A percentile compares a stretch with the other conserved stretches of the same genome.
phyloP scores from a whole-genome alignment of 2,888 invertebrate species.

The Kuschelorhynchus macadamiae region DNA sequence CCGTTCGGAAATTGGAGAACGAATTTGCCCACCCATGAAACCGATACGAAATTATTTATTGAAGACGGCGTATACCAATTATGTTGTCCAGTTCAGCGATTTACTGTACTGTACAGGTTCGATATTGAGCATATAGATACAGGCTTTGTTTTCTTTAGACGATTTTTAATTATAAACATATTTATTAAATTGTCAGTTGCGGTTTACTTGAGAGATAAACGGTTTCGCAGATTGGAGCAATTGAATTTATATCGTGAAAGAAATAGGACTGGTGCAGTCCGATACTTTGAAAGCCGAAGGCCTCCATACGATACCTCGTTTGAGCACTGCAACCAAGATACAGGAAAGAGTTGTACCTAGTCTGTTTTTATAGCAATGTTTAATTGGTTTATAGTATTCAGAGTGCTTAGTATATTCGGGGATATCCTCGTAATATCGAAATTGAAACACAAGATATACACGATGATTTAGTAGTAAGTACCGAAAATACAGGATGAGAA shows the following conservation, averaged over 20 bases:
- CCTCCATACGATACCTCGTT: not conserved
- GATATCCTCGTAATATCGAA: too few species aligned
- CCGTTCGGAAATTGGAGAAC: slow-evolving; percentile 64
- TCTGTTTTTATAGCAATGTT: too few species aligned
- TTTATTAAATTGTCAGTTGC: slow-evolving; percentile 44
- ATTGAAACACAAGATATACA: too few species aligned
- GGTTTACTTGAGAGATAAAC: slow-evolving; percentile 23
- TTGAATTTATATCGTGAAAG: too few species aligned
- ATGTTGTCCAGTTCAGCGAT: slow-evolving; percentile 40
- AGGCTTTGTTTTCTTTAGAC: slow-evolving; percentile 45
- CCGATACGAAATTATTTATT: slow-evolving; percentile 46
- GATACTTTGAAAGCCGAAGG: too few species aligned
- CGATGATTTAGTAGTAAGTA: too few species aligned
- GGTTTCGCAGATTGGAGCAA: slow-evolving; percentile 12
- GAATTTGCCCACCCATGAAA: slow-evolving; percentile 65
- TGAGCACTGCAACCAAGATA: not conserved
- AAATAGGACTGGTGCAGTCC: too few species aligned
- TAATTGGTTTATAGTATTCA: too few species aligned
- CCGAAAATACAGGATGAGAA: too few species aligned
- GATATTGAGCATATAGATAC: slow-evolving; percentile 25
- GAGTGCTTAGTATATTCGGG: too few species aligned
- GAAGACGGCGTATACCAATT: slow-evolving; percentile 36
- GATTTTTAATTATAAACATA: slow-evolving; percentile 47
- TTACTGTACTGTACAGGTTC: slow-evolving; percentile 34
- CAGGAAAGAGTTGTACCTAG: too few species aligned